Evolutionary conservation across 1,140 invertebrate genomes (phyloP), one percentile per base, ranked within the genome.

Genomic region (Potamilus streckersoni): DNA sequence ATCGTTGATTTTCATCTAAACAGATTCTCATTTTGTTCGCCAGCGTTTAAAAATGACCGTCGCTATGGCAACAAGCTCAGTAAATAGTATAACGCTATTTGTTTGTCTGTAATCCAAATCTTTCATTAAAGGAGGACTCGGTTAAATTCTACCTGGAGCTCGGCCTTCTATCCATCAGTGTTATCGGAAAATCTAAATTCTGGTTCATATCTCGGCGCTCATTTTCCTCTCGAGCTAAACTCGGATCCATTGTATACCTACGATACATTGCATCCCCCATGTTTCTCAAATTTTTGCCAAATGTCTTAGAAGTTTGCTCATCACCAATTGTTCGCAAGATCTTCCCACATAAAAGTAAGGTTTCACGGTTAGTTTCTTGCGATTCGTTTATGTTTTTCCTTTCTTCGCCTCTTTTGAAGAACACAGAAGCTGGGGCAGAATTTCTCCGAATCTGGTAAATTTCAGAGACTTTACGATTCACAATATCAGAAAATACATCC

Each of bases 271-370:
- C 69, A 61, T 76, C 74, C 11, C 69, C 74, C 65, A 76, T 71
- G 20, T 60, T 70, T 66, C 69, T 56, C 15, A 76, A 58, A 56
- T 64, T 58, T 55, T 67, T 64, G 17, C 74, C 74, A 66, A 55
- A 71, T 15, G 57, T 63, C 58, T 38, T 71, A 38, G 63, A 76
- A 15, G 38, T 66, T 23, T 55, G 16, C 27, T 76, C 74, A 58
- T 76, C 74, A 15, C 74, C 74, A 56, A 76, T 76, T 14, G 68
- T 19, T 61, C 74, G 66, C 31, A 76, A 58, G n/a, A 76, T 76
- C 6, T 64, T 62, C 17, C 74, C 74, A 67, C 74, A 76, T 20
- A 76, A 49, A 19, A 66, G 11, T 56, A 17, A 70, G 49, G 56
- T 58, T 19, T 63, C 16, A 15, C 72, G 67, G 15, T 66, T 58